These are phyloP conservation scores for Molorchus minor DNA, from an alignment of 2,888 invertebrate species.

Conservation along the genomic window DNA sequence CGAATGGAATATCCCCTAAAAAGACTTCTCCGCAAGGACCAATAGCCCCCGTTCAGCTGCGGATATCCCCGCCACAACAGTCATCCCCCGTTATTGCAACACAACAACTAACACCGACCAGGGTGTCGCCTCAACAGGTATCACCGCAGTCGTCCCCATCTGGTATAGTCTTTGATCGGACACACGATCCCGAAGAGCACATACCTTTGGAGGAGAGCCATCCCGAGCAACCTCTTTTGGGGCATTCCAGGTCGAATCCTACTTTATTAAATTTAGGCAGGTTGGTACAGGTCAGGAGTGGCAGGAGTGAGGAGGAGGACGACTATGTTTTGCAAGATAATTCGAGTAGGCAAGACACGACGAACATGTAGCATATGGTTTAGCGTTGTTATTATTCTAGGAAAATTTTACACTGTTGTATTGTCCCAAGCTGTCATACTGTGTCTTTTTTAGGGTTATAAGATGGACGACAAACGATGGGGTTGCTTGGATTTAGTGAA, in stretches of 20 bases:
- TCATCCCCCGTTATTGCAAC: too few species aligned
- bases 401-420: too few species aligned
- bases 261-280: constrained; percentile 52
- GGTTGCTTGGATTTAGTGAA: too few species aligned
- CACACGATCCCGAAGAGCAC: constrained; percentile 12
- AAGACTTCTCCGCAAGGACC: background rate
- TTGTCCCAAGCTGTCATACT: too few species aligned
- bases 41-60: too few species aligned
- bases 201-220: constrained; percentile 56
- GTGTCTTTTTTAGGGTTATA: too few species aligned
- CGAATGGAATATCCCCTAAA: constrained; percentile 15
- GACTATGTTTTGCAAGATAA: constrained; percentile 20
- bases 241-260: constrained; percentile 49
- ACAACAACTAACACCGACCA: too few species aligned
- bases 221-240: constrained; percentile 57
- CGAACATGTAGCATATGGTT: background rate
- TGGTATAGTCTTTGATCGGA: too few species aligned
- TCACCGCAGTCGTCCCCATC: too few species aligned
- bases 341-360: background rate
- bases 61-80: too few species aligned
- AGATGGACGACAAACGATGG: too few species aligned
- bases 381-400: background rate
- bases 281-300: constrained; percentile 39
- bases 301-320: constrained; percentile 32
- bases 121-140: too few species aligned